Evolutionary conservation across 2,113 vertebrate species (phyloP).

Genomic region (Pelecanus crispus): DNA sequence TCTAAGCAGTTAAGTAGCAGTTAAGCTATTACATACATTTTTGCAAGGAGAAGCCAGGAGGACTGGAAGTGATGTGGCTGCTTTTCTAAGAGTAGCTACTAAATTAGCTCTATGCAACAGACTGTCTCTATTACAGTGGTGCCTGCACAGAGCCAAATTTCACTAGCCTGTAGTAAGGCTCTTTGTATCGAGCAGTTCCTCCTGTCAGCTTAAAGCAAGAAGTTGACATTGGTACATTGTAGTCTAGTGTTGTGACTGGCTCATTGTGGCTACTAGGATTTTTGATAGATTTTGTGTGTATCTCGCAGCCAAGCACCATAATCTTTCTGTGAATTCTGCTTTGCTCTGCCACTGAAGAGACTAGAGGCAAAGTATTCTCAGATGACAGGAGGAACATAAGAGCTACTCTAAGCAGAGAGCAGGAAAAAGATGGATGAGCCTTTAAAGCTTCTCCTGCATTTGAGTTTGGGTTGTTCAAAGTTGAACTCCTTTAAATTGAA

Average conservation of each 20-base stretch:
- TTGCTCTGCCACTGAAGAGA: not conserved
- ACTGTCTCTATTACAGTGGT: fast-evolving
- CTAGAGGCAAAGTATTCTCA: not conserved
- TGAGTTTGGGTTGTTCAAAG: not conserved
- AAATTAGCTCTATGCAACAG: fast-evolving
- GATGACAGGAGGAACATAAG: not conserved
- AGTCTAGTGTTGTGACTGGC: not conserved
- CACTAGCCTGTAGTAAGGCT: not conserved
- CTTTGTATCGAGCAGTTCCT: not conserved
- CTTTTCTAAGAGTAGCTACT: not conserved
- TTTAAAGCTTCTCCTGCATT: not conserved
- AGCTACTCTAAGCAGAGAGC: not conserved
- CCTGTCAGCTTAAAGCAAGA: not conserved
- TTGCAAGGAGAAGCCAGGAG: not conserved
- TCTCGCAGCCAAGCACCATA: not conserved
- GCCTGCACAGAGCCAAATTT: not conserved
- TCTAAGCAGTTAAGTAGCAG: not conserved
- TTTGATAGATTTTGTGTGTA: not conserved
- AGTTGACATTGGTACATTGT: fast-evolving
- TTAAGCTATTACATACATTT: not conserved
- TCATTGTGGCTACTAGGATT: not conserved
- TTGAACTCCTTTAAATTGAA: not conserved
- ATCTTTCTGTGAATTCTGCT: not conserved
- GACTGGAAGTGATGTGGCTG: not conserved
- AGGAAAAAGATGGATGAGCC: not conserved